A percentile compares a stretch with the other conserved stretches of the same genome.
Evolutionary conservation across 1,140 invertebrate genomes (phyloP).

Genomic region (Habropoda laboriosa): DNA sequence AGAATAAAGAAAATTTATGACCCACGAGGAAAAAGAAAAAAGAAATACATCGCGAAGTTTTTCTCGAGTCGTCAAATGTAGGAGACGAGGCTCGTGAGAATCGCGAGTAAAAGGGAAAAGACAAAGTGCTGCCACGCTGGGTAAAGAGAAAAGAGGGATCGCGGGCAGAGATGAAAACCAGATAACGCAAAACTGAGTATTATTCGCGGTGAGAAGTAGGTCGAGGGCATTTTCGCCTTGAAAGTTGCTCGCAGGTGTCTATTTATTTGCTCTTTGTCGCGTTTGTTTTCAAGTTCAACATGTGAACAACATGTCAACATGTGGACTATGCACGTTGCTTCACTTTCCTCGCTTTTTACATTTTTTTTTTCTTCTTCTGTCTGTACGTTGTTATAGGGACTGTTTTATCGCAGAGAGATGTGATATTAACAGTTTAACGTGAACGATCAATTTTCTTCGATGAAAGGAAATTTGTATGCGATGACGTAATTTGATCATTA

Average conservation of each 20-base stretch:
- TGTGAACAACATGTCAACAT: background rate
- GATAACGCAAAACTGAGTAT: constrained; percentile 38
- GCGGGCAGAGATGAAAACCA: constrained; percentile 20
- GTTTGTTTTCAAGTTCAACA: constrained; percentile 13
- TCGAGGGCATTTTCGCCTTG: constrained; percentile 42
- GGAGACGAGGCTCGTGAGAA: background rate
- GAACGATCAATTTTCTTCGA: background rate
- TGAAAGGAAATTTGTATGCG: background rate
- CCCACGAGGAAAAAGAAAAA: background rate
- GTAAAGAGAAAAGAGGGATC: constrained; percentile 9
- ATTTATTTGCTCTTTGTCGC: constrained; percentile 6
- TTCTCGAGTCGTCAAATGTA: background rate
- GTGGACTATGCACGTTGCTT: background rate
- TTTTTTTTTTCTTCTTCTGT: background rate
- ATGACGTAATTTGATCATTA: background rate
- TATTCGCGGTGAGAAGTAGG: constrained; percentile 29
- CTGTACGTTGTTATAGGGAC: background rate
- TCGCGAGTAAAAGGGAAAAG: background rate
- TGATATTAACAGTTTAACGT: background rate
- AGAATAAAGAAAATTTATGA: background rate
- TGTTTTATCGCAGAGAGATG: background rate
- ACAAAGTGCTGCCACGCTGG: background rate
- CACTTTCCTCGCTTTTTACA: background rate
- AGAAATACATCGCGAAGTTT: background rate
- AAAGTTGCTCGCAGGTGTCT: constrained; percentile 36